Evolutionary conservation across 2,797 vertebrate genomes (phyloP).

Genomic region (Phalanger gymnotis): DNA sequence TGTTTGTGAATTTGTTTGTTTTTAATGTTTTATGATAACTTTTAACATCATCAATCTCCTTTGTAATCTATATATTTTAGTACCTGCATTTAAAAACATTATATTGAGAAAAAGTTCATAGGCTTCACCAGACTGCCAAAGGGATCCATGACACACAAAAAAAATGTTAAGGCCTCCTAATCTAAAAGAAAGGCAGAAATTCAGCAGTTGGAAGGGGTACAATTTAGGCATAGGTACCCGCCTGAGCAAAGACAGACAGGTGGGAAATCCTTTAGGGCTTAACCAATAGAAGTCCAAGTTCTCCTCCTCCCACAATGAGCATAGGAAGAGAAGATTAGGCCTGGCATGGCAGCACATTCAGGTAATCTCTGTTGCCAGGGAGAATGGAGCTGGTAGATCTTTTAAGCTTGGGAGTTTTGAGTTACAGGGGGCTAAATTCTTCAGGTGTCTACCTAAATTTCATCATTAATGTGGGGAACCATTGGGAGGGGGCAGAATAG

Average conservation of each 20-base stretch:
- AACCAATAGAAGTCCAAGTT: not conserved
- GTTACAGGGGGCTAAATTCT: not conserved
- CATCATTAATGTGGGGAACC: not conserved
- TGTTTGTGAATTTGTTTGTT: not conserved
- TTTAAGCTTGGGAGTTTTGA: not conserved
- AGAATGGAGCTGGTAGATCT: not conserved
- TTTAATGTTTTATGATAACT: not conserved
- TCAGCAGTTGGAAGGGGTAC: not conserved
- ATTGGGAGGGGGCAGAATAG: not conserved
- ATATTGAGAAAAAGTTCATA: not conserved
- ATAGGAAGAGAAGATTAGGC: not conserved
- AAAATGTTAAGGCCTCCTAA: not conserved
- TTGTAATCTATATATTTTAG: not conserved
- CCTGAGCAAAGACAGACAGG: not conserved
- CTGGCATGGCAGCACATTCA: not conserved
- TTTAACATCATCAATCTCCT: not conserved
- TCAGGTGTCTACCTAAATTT: not conserved
- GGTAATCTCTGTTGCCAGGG: not conserved
- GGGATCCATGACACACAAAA: not conserved
- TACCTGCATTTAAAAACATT: not conserved
- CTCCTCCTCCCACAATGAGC: not conserved
- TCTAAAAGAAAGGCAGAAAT: not conserved
- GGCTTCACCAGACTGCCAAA: not conserved
- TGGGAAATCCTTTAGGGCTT: not conserved
- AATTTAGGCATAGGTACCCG: not conserved